These are phyloP conservation scores for Mimachlamys varia DNA, from an alignment of 2,888 invertebrate species.

Conservation along the genomic window DNA sequence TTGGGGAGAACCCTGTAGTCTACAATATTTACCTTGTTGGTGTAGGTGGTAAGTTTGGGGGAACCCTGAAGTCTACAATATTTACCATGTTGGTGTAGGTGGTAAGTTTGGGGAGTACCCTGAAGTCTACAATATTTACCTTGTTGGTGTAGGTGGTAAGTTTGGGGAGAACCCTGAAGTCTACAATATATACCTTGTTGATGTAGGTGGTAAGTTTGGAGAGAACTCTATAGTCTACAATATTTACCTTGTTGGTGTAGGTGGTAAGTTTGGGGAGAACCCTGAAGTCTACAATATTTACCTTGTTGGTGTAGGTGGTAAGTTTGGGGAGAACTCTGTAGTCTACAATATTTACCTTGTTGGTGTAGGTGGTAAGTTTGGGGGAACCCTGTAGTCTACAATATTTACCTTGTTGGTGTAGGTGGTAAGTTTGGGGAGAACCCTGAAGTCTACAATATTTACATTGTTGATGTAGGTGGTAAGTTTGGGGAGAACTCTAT, in stretches of 20 bases:
- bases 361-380: conserved; percentile 47
- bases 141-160: conserved; percentile 48
- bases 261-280: conserved; percentile 50
- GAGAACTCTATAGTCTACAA: conserved; percentile 49
- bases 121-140: conserved; percentile 44
- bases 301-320: conserved; percentile 45
- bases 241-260: conserved; percentile 42
- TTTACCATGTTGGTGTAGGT: conserved; percentile 41
- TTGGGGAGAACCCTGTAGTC: conserved; percentile 53
- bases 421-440: conserved; percentile 49
- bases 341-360: conserved; percentile 45
- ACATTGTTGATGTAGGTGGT: conserved; percentile 45
- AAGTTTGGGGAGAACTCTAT: conserved; percentile 50
- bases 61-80: conserved; percentile 46
- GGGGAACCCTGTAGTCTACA: conserved; percentile 49
- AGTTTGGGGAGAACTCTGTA: conserved; percentile 52
- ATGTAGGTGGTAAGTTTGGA: conserved; percentile 49
- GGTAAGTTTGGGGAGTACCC: conserved; percentile 50
- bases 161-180: conserved; percentile 51
- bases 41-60: conserved; percentile 48
- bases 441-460: conserved; percentile 44
- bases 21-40: conserved; percentile 36
- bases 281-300: conserved; percentile 44
- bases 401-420: conserved; percentile 42
- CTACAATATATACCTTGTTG: conserved; percentile 40